These are phyloP conservation scores for Strix occidentalis DNA, from an alignment of 2,797 vertebrate genomes.

Conservation along the genomic window DNA sequence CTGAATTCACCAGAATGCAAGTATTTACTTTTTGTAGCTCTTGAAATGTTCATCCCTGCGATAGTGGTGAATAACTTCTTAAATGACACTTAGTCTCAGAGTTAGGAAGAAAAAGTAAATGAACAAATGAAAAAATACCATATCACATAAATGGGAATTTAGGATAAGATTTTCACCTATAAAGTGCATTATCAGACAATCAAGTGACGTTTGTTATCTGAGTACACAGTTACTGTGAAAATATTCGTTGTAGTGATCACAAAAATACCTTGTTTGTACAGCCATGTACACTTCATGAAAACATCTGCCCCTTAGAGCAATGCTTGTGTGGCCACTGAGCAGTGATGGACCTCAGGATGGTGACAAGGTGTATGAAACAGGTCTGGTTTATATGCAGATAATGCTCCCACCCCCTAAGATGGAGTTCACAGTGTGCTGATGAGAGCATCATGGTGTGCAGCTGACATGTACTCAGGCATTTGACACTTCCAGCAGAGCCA, in stretches of 20 bases:
- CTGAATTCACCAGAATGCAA: background rate
- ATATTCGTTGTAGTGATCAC: background rate
- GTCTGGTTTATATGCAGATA: background rate
- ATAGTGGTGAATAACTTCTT: background rate
- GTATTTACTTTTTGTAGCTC: background rate
- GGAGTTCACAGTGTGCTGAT: background rate
- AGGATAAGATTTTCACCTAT: background rate
- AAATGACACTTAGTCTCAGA: background rate
- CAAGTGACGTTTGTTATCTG: background rate
- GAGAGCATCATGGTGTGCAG: background rate
- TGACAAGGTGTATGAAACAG: background rate
- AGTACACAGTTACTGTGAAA: background rate
- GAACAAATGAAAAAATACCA: background rate
- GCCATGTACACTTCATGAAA: background rate
- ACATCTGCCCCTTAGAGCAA: background rate
- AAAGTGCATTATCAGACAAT: background rate
- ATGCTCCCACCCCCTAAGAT: background rate
- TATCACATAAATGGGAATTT: background rate
- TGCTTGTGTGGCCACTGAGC: background rate
- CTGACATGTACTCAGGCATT: background rate
- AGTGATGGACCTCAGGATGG: background rate
- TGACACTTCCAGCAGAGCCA: background rate
- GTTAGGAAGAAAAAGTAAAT: background rate
- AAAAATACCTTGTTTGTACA: background rate
- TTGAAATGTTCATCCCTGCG: background rate